Evolutionary conservation across 2,797 vertebrate species (phyloP), one percentile per base, ranked within the genome.

Genomic region (Menidia menidia): DNA sequence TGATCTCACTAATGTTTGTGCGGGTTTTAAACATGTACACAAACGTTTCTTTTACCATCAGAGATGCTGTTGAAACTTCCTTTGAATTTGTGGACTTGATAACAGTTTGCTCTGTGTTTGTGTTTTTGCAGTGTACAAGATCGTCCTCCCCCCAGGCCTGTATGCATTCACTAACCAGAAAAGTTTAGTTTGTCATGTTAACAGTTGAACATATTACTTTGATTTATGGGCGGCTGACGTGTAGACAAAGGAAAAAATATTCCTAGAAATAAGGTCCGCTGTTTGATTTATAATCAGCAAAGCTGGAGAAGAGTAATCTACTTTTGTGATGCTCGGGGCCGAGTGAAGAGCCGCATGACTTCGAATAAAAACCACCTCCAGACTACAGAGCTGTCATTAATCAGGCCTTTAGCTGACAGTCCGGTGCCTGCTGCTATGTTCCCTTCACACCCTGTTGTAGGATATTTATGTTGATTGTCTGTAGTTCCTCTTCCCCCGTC

Each of bases 401-500:
- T 93, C 93, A 92, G 77, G 73, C 73, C 57, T 35, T 63, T 30
- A 72, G 80, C 76, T 90, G 86, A 87, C 84, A 86, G 83, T 80
- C 69, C 75, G 59, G 53, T 58, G 78, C 80, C 67, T 73, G 77
- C 73, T 81, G 80, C 75, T 71, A 45, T 43, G 1, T 67, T 86
- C 81, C 84, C 85, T 73, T 86, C 79, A 80, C 80, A 87, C 64
- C 62, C 71, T 32, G 45, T 81, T 72, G 75, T 60, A 64, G 77
- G 60, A 87, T 91, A 89, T 88, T 89, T 90, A 85, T 89, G 83
- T 90, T 90, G 83, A 88, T 85, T 88, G 84, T 88, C 79, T 87
- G 64, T 68, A 55, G 72, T 75, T 9, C 30, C 70, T 78, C 77
- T 73, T 69, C 60, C 71, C 47, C 44, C 4, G 12, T 76, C 68